Conservation (phyloP, 2,797 vertebrate species). For the Malurus splendens region DNA sequence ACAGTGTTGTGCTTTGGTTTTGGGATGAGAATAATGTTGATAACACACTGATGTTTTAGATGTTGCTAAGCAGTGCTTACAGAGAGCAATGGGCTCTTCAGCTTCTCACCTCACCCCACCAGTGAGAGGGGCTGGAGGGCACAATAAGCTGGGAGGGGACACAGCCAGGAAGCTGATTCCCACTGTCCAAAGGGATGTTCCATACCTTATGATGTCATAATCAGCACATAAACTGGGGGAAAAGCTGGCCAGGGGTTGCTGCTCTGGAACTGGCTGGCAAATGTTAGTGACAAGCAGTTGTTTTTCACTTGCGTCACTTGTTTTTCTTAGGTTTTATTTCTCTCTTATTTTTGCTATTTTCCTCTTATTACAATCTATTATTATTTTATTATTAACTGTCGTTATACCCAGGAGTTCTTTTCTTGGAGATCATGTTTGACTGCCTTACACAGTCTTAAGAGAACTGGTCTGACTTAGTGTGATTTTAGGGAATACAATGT, state of each 20-base stretch:
- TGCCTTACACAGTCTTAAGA: not conserved
- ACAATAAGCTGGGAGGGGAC: not conserved
- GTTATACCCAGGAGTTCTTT: not conserved
- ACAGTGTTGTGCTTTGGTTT: not conserved
- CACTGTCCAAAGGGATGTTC: not conserved
- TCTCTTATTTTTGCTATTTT: not conserved
- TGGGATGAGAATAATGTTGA: not conserved
- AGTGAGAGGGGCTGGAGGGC: not conserved
- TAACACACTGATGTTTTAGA: not conserved
- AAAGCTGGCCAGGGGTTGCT: not conserved
- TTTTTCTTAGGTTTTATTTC: not conserved
- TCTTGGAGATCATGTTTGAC: fast-evolving
- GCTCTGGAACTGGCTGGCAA: not conserved
- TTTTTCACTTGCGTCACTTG: not conserved
- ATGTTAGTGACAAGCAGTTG: not conserved
- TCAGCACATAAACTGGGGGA: not conserved
- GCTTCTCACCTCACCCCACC: not conserved
- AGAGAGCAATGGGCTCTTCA: not conserved
- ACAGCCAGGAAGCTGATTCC: not conserved
- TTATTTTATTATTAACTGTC: not conserved
- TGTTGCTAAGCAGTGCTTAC: not conserved
- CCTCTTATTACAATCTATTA: not conserved
- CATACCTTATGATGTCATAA: not conserved
- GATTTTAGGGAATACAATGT: not conserved
- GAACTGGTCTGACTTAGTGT: not conserved